Conservation (phyloP, 2,888 invertebrate species). For the Hydroisotoma schaefferi region DNA sequence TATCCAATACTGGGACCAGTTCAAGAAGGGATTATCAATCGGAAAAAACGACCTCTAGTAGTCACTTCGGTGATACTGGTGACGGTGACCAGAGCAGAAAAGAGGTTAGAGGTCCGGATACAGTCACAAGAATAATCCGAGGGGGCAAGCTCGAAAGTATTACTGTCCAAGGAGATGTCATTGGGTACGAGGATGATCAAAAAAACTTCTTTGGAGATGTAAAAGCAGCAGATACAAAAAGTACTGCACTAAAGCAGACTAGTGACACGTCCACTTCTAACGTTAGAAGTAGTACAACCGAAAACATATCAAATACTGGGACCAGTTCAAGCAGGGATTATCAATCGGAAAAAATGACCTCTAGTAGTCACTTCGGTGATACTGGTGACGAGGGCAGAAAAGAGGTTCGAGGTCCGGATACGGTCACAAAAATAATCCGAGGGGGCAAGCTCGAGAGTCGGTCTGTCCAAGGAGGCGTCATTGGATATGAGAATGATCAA, state of each 20-base stretch:
- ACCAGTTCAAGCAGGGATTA: not conserved
- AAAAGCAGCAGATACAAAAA: too few species aligned
- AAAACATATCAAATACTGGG: too few species aligned
- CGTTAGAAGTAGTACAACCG: not conserved
- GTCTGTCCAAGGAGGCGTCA: slow-evolving; percentile 22
- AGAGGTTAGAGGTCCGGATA: slow-evolving; percentile 17
- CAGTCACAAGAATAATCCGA: slow-evolving; percentile 30
- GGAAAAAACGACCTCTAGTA: not conserved
- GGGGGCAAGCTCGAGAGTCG: slow-evolving; percentile 43
- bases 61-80: not conserved
- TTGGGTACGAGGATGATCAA: slow-evolving; percentile 25
- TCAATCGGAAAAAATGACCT: not conserved
- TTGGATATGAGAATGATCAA: slow-evolving; percentile 27
- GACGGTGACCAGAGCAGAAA: not conserved
- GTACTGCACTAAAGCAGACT: not conserved
- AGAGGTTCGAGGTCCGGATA: slow-evolving; percentile 18
- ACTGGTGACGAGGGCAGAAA: too few species aligned
- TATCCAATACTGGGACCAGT: not conserved
- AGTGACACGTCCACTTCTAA: not conserved
- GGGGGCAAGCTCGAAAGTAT: slow-evolving; percentile 43
- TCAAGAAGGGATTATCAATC: not conserved
- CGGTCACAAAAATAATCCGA: slow-evolving; percentile 30
- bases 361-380: not conserved
- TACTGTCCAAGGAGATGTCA: slow-evolving; percentile 22
- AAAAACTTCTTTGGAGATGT: not conserved